Percentiles rank a stretch among this genome's conserved stretches.
Evolutionary conservation across 2,113 vertebrate species (phyloP).

Genomic region (Rhodinocichla rosea): DNA sequence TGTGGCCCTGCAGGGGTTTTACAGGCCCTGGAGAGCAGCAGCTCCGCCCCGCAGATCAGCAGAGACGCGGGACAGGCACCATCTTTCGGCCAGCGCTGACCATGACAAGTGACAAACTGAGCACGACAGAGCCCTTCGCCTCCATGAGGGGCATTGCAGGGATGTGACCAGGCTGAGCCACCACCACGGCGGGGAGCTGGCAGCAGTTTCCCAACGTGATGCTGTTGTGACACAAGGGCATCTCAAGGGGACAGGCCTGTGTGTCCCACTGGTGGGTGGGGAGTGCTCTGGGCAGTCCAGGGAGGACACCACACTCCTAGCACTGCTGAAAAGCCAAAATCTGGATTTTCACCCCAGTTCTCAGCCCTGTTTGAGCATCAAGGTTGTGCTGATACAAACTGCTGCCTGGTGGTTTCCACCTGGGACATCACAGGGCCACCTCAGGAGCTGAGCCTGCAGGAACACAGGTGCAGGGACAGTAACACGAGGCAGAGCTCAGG

Average conservation of each 20-base stretch:
- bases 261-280: neutral
- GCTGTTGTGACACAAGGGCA: neutral
- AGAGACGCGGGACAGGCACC: constrained; percentile 16
- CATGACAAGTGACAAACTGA: neutral
- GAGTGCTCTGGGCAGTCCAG: neutral
- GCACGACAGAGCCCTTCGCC: neutral
- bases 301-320: neutral
- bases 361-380: neutral
- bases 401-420: neutral
- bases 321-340: neutral
- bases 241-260: neutral
- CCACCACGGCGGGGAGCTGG: neutral
- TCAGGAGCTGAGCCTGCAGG: neutral
- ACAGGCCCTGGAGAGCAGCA: neutral
- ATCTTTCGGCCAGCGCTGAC: constrained; percentile 37
- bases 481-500: neutral
- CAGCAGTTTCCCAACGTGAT: neutral
- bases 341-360: neutral
- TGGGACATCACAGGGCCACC: neutral
- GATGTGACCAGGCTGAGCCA: neutral
- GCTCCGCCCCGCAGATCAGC: neutral
- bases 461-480: neutral
- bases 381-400: neutral
- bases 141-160: neutral
- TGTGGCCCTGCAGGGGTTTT: neutral